Evolutionary conservation across 2,888 invertebrate species (phyloP), one percentile per base, ranked within the genome.

Genomic region (Rhaphigaster nebulosa): DNA sequence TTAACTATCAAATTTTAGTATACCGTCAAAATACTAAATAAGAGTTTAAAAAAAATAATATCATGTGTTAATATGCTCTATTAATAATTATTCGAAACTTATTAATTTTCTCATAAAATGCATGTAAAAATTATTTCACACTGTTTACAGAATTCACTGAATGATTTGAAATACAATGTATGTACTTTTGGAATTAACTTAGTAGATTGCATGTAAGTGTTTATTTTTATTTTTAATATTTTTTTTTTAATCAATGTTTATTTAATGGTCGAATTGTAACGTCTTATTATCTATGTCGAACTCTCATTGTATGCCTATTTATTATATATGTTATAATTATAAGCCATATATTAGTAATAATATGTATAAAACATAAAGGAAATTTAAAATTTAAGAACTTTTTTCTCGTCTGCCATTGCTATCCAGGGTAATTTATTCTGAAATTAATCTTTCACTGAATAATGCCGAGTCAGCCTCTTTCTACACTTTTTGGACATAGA

Each of bases 121-220:
- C 70, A 70, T 70, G 70, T 20, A 70, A 34, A 34, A 70, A 70
- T 34, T 70, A 34, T 70, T 70, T 34, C 70, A 70, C 70, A 34
- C 18, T 70, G 34, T 70, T 70, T 70, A 18, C 18, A 34, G 38
- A 70, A 70, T 70, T 70, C 70, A 70, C 70, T 70, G 70, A 34
- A 70, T 70, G 70, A 70, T 70, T 34, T 70, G 5, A 34, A 70
- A 70, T 34, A 34, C 34, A 70, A 70, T 70, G 70, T 65, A 65
- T 65, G 65, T 29, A 65, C 26, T 65, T 65, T 65, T 65, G 29
- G 15, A 65, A 65, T 65, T 65, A 65, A 65, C 65, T n/a, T 29
- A 29, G 65, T 70, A 70, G 70, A 70, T 70, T 70, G 70, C 70
- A 70, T 70, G 70, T 70, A 70, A 34, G 34, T 70, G 70, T 70